These are phyloP conservation scores for Anguilla megastoma DNA, from an alignment of 2,797 vertebrate genomes.

Conservation along the genomic window DNA sequence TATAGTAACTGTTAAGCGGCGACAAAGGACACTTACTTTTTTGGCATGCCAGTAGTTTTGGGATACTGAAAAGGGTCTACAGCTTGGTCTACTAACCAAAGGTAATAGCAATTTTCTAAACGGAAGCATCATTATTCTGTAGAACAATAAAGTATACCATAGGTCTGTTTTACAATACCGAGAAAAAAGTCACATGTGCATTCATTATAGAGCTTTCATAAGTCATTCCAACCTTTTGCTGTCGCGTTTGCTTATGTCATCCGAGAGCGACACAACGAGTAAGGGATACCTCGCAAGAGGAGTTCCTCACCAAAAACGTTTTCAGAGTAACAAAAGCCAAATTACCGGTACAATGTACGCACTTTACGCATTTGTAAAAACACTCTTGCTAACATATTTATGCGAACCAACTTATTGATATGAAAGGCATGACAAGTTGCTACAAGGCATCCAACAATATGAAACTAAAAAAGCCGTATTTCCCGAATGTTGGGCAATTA, in stretches of 20 bases:
- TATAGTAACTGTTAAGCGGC: neutral
- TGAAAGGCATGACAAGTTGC: no score
- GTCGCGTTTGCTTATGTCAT: constrained; percentile 58
- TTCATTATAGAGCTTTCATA: neutral
- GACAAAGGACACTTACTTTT: constrained; percentile 63
- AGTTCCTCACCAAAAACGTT: neutral
- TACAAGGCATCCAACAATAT: no score
- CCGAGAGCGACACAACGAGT: constrained; percentile 18
- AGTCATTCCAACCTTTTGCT: constrained; percentile 4
- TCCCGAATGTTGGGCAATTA: neutral
- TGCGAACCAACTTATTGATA: no score
- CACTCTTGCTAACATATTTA: no score
- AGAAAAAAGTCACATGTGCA: constrained; percentile 35
- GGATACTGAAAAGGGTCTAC: constrained; percentile 63
- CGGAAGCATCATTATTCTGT: constrained; percentile 61
- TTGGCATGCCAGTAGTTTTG: constrained; percentile 54
- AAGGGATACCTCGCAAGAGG: neutral
- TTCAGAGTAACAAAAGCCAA: no score
- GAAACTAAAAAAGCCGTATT: no score
- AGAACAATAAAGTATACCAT: neutral
- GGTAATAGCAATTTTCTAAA: constrained; percentile 53
- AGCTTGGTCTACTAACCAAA: constrained; percentile 43
- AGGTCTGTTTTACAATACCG: neutral
- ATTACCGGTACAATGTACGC: no score
- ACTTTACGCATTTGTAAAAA: no score